Evolutionary conservation across 2,797 vertebrate species (phyloP), one percentile per base, ranked within the genome.

Genomic region (Prunella strophiata): DNA sequence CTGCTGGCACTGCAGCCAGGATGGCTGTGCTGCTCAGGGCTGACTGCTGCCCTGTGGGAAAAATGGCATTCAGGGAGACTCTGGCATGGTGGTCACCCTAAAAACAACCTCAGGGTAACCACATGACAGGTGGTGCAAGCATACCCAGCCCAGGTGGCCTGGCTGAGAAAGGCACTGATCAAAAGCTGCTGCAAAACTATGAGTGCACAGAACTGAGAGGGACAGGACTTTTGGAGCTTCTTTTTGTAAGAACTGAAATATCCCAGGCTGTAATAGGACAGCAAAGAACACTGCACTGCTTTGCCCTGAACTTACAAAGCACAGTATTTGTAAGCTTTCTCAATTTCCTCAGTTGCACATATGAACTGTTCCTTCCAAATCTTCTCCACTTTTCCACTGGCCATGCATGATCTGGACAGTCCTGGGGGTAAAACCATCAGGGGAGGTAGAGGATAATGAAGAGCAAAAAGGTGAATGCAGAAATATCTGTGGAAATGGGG

Each of bases 91-190:
- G 50, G 21, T 40, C 43, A 61, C 38, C n/a, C 27, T 26, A 21
- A 45, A 59, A 62, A 20, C 17, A 42, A 4, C 3, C 10, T 47
- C n/a, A 40, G 19, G 27, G 30, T 47, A 65, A 80, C 19, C 52
- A 30, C 11, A 5, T 13, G 27, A 32, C 32, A 27, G 12, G 16
- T 43, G 51, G 15, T n/a, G 25, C 30, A 65, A 43, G 17, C 1
- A 1, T 2, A 25, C 6, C 11, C 7, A 48, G 16, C 8, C 27
- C 29, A 19, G 52, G 1, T 30, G 36, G 10, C 7, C 19, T 48
- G n/a, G 34, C 57, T 80, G 85, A 74, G 34, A 45, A 23, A 65
- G 50, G 45, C n/a, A 65, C 57, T 45, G 48, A 81, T 5, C 0
- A 4, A 61, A 58, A 85, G 11, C n/a, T 80, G 52, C 21, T 71